Evolutionary conservation across 2,797 vertebrate species (phyloP), one percentile per base, ranked within the genome.

Genomic region (Sorex maritimensis): DNA sequence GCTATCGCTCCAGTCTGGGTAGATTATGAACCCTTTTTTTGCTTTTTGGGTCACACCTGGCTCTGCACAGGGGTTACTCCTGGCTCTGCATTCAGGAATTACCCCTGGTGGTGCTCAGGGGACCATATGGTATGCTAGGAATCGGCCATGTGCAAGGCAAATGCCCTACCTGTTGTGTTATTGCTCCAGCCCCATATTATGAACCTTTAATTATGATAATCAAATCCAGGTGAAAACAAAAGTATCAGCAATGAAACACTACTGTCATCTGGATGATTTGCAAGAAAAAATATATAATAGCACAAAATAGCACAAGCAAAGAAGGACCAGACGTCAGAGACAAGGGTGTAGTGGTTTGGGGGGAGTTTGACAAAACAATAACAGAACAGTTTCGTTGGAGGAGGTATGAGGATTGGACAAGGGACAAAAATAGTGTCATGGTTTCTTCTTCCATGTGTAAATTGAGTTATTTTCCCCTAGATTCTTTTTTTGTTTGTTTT

Each of bases 251-350:
- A 12, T 69, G 63, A 19, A 46, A 81, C 21, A 92, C 55, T 61
- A 72, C 11, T 67, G 28, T 94, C n/a, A 80, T 10, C n/a, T 87
- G 91, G 63, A 75, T 71, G 17, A 72, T 38, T 78, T 93, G 94
- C 86, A 86, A 83, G 63, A 92, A 94, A 90, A 17, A 69, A 88
- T 73, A 73, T 74, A 86, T 71, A 91, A 73, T 30, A 68, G 67
- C 68, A 23, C 26, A 86, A 74, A 91, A 73, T 30, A 68, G 67
- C 68, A 23, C 26, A 67, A 84, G 88, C 24, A 44, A 85, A 86
- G 85, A 63, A 46, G 34, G 72, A 91, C n/a, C 17, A 78, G 28
- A 67, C 75, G 17, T 73, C 55, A 86, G 84, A n/a, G 58, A 61
- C 13, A n/a, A 44, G 12, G 1, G 4, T 34, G 49, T 49, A 89